Evolutionary conservation across 1,140 invertebrate genomes (phyloP), one percentile per base, ranked within the genome.

Genomic region (Pogonomyrmex barbatus): DNA sequence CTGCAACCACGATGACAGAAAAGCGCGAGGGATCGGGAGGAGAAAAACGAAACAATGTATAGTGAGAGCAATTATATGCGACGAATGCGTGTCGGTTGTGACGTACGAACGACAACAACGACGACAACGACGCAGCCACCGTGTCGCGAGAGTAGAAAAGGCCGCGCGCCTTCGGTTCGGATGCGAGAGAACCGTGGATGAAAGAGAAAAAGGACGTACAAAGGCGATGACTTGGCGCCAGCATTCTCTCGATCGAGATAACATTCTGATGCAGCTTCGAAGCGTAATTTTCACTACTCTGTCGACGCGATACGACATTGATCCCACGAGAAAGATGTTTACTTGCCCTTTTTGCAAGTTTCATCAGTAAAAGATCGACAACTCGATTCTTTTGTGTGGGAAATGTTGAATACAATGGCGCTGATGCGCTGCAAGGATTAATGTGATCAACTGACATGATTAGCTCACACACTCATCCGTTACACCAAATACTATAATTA

Each of bases 31-130:
- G 30, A 42, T 33, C 24, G 63, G n/a, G 3, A 14, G 30, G 1
- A 58, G 52, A 50, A 75, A 75, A 77, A 65, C 36, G 87, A 77
- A 88, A 91, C 89, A 91, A 91, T 89, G 73, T 70, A 50, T 24
- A 63, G 77, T 50, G 67, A 79, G 84, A 73, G 86, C 89, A 91
- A 91, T 91, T 91, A 91, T 89, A 91, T 84, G 90, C 90, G 90
- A 86, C 85, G 90, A 91, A 91, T 91, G 90, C 85, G 81, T 86
- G 90, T 89, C 85, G 87, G 87, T 79, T 47, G 82, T 91, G 90
- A 89, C 90, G 88, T 76, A 84, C 77, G 54, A 63, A 56, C 70
- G 70, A 86, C 76, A 62, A 78, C 47, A 12, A 50, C 58, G 58
- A 60, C 50, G 33, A 63, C 58, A 54, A 33, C 36, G 68, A 56